Evolutionary conservation across 2,888 invertebrate genomes (phyloP), one percentile per base, ranked within the genome.

Genomic region (Drosophila greeni): DNA sequence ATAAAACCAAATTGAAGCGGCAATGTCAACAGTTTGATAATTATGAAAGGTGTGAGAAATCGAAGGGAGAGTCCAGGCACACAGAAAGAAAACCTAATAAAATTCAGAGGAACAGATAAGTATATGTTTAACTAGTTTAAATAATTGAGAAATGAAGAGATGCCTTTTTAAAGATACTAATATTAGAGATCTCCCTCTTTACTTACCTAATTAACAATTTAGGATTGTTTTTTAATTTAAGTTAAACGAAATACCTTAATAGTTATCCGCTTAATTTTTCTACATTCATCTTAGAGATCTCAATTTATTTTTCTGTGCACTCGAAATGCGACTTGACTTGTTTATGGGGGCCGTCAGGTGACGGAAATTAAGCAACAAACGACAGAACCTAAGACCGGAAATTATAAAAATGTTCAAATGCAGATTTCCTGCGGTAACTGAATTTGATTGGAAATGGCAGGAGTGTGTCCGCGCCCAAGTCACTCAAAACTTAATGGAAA

Each of bases 391-490:
- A 40, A 31, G 52, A 43, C 77, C 77, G 77, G 77, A 77, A 77
- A 77, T 77, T 77, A 77, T 83, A 77, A 82, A 77, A 79, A 71
- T 59, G 66, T 53, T 82, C 73, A 81, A 76, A 76, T 73, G 66
- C 80, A 72, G 74, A 68, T 73, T 68, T 58, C 68, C 65, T 49
- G 65, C 57, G 60, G 60, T 53, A 60, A 68, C 48, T 54, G 23
- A 61, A 18, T 61, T 54, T 54, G 48, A 67, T 67, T 48, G 60
- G 47, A 47, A 51, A 40, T 62, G 42, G 33, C 40, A 43, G 23
- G 36, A 24, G 45, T 20, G 31, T n/a, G 42, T 24, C n/a, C 24
- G n/a, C 23, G 7, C 23, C 47, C 23, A 49, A 59, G 39, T 57
- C 26, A 26, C 48, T 49, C 24, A 33, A 24, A 33, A 40, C 47